Evolutionary conservation across 35 echinoderm and acorn worm species (phyloP).

Genomic region (Heliocidaris erythrogramma): DNA sequence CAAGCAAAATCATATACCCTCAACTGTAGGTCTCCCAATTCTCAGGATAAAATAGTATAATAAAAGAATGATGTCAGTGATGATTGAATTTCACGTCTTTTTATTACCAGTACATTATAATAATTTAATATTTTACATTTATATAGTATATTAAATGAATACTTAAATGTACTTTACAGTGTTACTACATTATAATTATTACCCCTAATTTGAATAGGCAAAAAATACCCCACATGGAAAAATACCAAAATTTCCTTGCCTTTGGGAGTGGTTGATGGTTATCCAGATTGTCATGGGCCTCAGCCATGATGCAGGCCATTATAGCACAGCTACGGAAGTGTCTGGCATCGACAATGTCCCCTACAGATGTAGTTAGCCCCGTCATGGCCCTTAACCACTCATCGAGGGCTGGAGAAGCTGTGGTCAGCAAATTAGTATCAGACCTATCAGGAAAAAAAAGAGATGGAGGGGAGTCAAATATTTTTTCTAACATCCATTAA

Average conservation of each 20-base stretch:
- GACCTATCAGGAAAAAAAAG: slow-evolving; percentile 50
- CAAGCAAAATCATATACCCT: neutral
- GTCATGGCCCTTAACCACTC: slow-evolving; percentile 67
- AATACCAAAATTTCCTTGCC: slow-evolving; percentile 32
- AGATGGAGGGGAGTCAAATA: neutral
- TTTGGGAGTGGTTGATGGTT: slow-evolving; percentile 60
- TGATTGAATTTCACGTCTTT: no score
- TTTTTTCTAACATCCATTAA: neutral
- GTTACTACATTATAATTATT: no score
- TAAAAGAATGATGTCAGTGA: no score
- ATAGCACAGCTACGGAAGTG: slow-evolving; percentile 77
- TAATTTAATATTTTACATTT: no score
- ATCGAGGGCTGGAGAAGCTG: slow-evolving; percentile 82
- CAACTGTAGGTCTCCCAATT: neutral
- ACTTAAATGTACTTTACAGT: no score
- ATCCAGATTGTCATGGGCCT: slow-evolving; percentile 68
- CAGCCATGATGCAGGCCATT: slow-evolving; percentile 86
- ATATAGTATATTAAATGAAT: no score
- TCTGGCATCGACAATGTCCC: slow-evolving; percentile 29
- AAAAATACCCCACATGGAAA: neutral
- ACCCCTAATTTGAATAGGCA: neutral
- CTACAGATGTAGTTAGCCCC: slow-evolving; percentile 24
- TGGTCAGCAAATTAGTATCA: slow-evolving; percentile 76
- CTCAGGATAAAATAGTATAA: neutral
- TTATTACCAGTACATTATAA: no score